Conservation (phyloP, 2,113 vertebrate species). For the Cnemophilus loriae region DNA sequence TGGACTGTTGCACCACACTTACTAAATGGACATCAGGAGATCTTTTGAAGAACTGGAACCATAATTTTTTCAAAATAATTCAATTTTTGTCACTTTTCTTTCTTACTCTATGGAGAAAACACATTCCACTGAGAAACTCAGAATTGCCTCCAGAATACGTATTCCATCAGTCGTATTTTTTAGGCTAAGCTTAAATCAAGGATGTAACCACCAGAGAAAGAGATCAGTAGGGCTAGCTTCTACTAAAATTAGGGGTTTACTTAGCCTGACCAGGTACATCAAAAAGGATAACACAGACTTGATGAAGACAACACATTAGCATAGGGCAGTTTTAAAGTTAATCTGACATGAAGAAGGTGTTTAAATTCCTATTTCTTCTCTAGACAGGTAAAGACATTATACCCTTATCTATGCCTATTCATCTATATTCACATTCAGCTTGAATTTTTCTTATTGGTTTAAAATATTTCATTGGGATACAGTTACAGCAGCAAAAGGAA, state of each 20-base stretch:
- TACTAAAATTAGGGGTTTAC: not conserved
- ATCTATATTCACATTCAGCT: not conserved
- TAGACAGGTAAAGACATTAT: not conserved
- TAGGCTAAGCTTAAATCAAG: not conserved
- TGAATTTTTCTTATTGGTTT: not conserved
- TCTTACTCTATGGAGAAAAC: not conserved
- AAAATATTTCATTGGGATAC: not conserved
- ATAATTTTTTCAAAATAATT: not conserved
- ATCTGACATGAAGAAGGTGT: not conserved
- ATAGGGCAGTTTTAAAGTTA: not conserved
- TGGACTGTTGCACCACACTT: not conserved
- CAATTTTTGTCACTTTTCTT: not conserved
- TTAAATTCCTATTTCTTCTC: not conserved
- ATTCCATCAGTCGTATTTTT: not conserved
- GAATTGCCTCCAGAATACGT: not conserved
- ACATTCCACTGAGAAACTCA: not conserved
- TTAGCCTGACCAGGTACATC: not conserved
- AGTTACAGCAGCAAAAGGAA: not conserved
- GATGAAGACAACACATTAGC: not conserved
- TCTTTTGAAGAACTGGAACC: not conserved
- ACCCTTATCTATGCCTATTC: not conserved
- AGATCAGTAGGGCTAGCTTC: not conserved
- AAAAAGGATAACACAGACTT: not conserved
- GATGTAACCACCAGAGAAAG: not conserved
- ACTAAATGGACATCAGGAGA: not conserved